Conservation (phyloP, 2,888 invertebrate species). For the Blastobasis adustella region DNA sequence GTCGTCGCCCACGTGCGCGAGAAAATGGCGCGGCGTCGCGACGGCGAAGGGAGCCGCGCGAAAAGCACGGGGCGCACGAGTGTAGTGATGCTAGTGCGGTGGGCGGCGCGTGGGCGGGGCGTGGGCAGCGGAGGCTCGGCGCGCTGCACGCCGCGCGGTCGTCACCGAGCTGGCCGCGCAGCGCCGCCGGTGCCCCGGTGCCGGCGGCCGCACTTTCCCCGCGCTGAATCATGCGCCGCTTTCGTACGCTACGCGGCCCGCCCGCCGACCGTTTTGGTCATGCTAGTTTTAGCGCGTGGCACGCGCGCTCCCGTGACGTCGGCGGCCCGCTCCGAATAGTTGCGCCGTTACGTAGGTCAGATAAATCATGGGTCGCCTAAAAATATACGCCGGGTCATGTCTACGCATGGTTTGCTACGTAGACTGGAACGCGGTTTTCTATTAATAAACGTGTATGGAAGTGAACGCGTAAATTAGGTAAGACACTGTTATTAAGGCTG, state of each 20-base stretch:
- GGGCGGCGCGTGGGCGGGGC: constrained; percentile 38
- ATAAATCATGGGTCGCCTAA: constrained; percentile 57
- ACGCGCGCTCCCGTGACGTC: constrained; percentile 66
- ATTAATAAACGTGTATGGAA: constrained; percentile 1
- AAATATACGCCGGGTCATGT: constrained; percentile 53
- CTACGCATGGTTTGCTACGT: constrained; percentile 38
- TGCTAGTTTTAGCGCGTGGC: constrained; percentile 64
- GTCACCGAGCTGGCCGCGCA: constrained; percentile 28
- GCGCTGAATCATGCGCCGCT: constrained; percentile 58
- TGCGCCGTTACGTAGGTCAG: constrained; percentile 51
- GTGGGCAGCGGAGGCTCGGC: constrained; percentile 66
- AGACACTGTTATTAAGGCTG: no score
- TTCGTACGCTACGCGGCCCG: constrained; percentile 36
- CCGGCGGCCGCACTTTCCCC: constrained; percentile 27
- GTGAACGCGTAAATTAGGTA: background rate
- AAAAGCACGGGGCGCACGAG: constrained; percentile 65
- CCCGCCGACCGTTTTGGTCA: constrained; percentile 61
- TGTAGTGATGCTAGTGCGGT: constrained; percentile 50
- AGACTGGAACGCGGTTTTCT: constrained; percentile 5
- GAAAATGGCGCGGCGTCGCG: constrained; percentile 72
- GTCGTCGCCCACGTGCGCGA: constrained; percentile 71
- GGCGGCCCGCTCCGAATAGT: constrained; percentile 47
- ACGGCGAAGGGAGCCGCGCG: constrained; percentile 65
- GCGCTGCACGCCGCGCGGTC: constrained; percentile 18
- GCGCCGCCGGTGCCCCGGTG: constrained; percentile 8